Evolutionary conservation across 2,797 vertebrate species (phyloP), one percentile per base, ranked within the genome.

Genomic region (Cyclura pinguis): DNA sequence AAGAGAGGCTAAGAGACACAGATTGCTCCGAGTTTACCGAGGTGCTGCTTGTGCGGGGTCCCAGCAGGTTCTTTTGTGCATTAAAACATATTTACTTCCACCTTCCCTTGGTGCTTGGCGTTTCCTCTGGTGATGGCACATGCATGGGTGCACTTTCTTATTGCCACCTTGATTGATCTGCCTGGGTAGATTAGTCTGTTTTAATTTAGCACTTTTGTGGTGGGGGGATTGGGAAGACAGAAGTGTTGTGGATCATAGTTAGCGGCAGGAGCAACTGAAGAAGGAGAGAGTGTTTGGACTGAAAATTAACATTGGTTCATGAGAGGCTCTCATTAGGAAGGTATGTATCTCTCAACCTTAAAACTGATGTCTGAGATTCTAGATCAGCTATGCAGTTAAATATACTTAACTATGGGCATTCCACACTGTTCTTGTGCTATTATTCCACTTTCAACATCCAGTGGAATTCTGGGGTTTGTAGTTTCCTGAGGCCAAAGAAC

Each of bases 21-120:
- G 24, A 35, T 74, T 62, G 1, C 94, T 84, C 86, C 22, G 50
- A 91, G 91, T 72, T 74, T 89, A 62, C 27, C 87, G 95, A 93
- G 62, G 22, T 42, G 93, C 95, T 95, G 88, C 87, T 89, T 8
- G 89, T 0, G 59, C 91, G 89, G 95, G 95, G 96, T 94, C 94
- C 95, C 89, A 86, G 90, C 95, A 95, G 96, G 96, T 94, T 91
- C 95, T 94, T 91, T 97, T 94, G 95, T 96, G 95, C 96, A 98
- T 98, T 98, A 98, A 98, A 97, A 78, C 96, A 73, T 96, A 95
- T 96, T 93, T 90, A 96, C 97, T 96, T 91, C 96, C 97, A 95
- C 88, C 86, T 89, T 86, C 0, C 0, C 82, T 93, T 96, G 91
- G 92, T 97, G 93, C 27, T 67, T 95, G 91, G 91, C 96, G 6